A percentile compares a stretch with the other conserved stretches of the same genome.
Conservation (phyloP, 2,888 invertebrate species). For the Nomada fabriciana region DNA sequence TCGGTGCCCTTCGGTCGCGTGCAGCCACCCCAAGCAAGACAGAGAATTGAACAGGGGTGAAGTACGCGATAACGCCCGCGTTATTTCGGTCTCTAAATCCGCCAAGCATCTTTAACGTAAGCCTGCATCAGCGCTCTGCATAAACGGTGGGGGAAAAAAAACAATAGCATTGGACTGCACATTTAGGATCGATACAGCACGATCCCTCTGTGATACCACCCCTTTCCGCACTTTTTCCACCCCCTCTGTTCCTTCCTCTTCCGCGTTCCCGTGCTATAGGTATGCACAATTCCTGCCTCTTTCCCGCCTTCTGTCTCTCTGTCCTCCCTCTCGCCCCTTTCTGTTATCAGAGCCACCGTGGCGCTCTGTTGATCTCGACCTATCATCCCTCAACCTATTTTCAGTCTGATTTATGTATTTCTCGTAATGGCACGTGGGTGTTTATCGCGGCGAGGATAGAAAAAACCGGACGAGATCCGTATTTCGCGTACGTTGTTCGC, state of each 20-base stretch:
- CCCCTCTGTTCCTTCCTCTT: slow-evolving; percentile 10
- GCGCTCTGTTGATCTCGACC: slow-evolving; percentile 28
- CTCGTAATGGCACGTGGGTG: slow-evolving; percentile 4
- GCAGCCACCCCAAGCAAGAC: no score
- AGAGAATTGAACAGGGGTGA: no score
- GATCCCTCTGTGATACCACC: slow-evolving; percentile 52
- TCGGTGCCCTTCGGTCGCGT: no score
- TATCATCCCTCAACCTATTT: slow-evolving; percentile 35
- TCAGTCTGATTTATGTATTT: neutral
- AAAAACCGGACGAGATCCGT: slow-evolving; percentile 12
- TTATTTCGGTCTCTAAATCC: neutral
- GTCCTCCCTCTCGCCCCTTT: neutral
- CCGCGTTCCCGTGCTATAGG: neutral
- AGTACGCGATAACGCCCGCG: neutral
- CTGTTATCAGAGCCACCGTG: slow-evolving; percentile 14
- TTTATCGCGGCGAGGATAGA: slow-evolving; percentile 23
- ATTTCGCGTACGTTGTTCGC: neutral
- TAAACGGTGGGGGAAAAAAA: slow-evolving; percentile 39
- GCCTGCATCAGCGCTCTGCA: slow-evolving; percentile 18
- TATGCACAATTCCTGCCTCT: no score
- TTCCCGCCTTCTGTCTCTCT: neutral
- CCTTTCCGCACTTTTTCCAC: slow-evolving; percentile 3
- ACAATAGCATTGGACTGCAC: slow-evolving; percentile 58
- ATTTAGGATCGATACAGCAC: slow-evolving; percentile 61
- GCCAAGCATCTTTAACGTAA: slow-evolving; percentile 27